Conservation (phyloP, 2,888 invertebrate genomes). For the Pristionchus fissidentatus region DNA sequence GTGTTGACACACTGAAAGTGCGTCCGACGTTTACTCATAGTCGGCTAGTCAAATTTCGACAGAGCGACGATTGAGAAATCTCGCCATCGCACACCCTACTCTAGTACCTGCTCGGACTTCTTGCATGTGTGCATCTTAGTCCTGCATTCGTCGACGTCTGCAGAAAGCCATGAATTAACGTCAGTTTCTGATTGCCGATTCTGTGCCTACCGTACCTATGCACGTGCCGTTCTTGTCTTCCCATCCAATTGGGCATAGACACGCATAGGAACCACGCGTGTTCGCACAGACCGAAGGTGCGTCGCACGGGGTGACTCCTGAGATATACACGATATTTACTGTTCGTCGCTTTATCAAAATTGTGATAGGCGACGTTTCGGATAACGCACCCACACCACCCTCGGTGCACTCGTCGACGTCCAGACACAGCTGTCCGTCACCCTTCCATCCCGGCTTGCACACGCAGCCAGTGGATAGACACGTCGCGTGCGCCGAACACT, state of each 20-base stretch:
- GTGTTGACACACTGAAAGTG: conserved; percentile 14
- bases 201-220: background rate
- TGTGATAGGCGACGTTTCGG: background rate
- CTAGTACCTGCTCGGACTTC: conserved; percentile 35
- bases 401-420: conserved; percentile 56
- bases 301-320: conserved; percentile 82
- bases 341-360: background rate
- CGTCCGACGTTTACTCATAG: background rate
- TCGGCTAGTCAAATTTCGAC: background rate
- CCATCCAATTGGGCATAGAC: conserved; percentile 91
- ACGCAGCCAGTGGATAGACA: conserved; percentile 48
- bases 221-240: conserved; percentile 46
- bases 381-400: conserved; percentile 13
- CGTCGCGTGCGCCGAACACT: conserved; percentile 42
- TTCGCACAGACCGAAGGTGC: conserved; percentile 91
- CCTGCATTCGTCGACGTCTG: conserved; percentile 46
- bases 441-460: conserved; percentile 53
- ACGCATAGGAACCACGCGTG: conserved; percentile 92
- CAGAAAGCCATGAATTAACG: background rate
- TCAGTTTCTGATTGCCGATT: background rate
- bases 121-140: conserved; percentile 36
- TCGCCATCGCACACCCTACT: background rate
- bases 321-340: background rate
- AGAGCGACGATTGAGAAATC: background rate
- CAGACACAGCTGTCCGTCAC: conserved; percentile 53